Percentiles rank a stretch among this genome's conserved stretches.
Evolutionary conservation across 2,888 invertebrate genomes (phyloP).

Genomic region (Scotopteryx bipunctaria): DNA sequence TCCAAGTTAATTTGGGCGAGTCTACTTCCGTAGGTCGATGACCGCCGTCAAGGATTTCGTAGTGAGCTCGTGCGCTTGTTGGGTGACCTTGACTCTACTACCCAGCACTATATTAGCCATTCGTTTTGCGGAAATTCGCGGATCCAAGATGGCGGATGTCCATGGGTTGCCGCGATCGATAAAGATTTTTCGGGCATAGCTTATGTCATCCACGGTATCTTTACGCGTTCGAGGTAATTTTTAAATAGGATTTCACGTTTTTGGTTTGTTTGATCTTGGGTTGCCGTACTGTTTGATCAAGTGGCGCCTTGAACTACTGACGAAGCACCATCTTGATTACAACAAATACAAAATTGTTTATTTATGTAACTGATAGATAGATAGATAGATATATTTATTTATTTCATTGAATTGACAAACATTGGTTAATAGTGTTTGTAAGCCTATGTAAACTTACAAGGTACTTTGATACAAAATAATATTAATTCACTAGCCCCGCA

Average conservation of each 20-base stretch:
- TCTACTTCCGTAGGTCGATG: constrained; percentile 74
- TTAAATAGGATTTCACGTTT: neutral
- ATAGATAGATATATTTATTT: no score
- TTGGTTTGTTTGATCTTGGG: neutral
- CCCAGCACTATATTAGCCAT: constrained; percentile 50
- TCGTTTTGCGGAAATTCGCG: constrained; percentile 30
- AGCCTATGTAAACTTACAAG: no score
- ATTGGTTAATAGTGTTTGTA: no score
- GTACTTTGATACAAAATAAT: no score
- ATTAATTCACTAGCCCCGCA: no score
- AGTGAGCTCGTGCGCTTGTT: constrained; percentile 60
- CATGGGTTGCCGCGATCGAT: constrained; percentile 19
- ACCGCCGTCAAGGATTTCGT: constrained; percentile 74
- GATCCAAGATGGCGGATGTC: constrained; percentile 34
- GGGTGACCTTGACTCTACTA: constrained; percentile 73
- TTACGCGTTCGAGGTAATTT: neutral
- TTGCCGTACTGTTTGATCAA: constrained; percentile 2
- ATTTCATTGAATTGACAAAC: no score
- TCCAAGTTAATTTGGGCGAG: constrained; percentile 53
- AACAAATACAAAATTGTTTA: no score
- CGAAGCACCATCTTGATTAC: neutral
- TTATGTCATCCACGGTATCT: constrained; percentile 7
- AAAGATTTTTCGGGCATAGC: neutral
- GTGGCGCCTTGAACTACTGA: constrained; percentile 6
- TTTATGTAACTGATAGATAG: no score